Evolutionary conservation across 2,888 invertebrate genomes (phyloP).

Genomic region (Lampropteryx suffumata): DNA sequence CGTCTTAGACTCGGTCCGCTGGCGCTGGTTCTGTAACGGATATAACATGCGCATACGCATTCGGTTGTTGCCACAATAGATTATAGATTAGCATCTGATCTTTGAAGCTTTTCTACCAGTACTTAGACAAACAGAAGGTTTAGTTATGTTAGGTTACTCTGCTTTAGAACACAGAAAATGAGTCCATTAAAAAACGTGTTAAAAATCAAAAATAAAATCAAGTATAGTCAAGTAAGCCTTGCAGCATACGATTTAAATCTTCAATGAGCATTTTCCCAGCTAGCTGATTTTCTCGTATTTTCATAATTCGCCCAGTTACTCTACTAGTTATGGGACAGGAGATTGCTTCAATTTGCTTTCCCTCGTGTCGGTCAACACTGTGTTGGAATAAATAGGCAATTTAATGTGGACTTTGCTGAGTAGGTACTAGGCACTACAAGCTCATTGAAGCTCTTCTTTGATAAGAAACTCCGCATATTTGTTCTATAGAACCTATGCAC

Average conservation of each 20-base stretch:
- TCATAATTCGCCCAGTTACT: slow-evolving; percentile 12
- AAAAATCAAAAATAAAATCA: too few species aligned
- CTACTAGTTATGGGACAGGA: neutral
- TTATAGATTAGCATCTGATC: slow-evolving; percentile 2
- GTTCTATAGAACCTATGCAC: neutral
- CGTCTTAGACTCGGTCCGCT: slow-evolving; percentile 49
- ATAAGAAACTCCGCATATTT: neutral
- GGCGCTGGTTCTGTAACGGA: slow-evolving; percentile 49
- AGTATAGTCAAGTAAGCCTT: neutral
- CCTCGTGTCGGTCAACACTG: slow-evolving; percentile 1
- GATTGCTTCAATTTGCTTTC: slow-evolving; percentile 16
- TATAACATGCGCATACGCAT: slow-evolving; percentile 47
- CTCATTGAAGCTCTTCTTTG: neutral
- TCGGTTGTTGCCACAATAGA: slow-evolving; percentile 17
- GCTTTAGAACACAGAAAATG: too few species aligned
- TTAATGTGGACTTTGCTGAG: slow-evolving; percentile 16
- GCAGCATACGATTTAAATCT: slow-evolving; percentile 7
- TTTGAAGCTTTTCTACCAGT: neutral
- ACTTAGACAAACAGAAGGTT: too few species aligned
- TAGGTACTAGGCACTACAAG: too few species aligned
- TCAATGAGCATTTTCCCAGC: slow-evolving; percentile 1
- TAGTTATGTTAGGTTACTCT: too few species aligned
- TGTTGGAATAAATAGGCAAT: slow-evolving; percentile 10
- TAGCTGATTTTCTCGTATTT: slow-evolving; percentile 9
- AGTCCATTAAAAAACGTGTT: too few species aligned